Base-by-base conservation (phyloP, 2,797 vertebrate species). In the Enteromius fasciolatus region DNA sequence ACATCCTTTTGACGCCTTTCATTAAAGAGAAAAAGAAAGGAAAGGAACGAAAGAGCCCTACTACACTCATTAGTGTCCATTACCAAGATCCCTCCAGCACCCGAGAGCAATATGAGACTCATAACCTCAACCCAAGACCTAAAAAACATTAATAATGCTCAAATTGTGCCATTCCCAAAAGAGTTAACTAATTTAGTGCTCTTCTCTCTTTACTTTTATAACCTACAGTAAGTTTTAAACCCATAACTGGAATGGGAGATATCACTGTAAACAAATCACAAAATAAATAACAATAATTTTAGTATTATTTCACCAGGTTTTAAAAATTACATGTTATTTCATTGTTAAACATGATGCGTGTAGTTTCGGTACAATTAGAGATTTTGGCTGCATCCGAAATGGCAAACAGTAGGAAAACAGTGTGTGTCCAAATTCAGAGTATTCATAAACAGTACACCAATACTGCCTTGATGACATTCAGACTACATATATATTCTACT, bases 41-140 rank as follows among this genome's bases (percentile, higher is more conserved):
- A 64, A 85, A 72, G 68, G 78, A 81, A 84, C 81, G 41, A 8
- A 78, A 31, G 46, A 80, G 76, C 81, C 50, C 86, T 83, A 81
- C 44, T 86, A 73, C 78, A 84, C 81, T 86, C 83, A 85, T 86
- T 86, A 87, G 70, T 80, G 80, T 85, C 84, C 73, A 77, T 83
- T 88, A 87, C 57, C 78, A 57, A 84, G 76, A 54, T 83, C 80
- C 50, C 64, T 67, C 69, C 72, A 76, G 78, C 46, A 70, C 75
- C 50, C 28, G 8, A 46, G 39, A 41, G 14, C 41, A 36, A 72
- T 67, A 64, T n/a, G 4, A 80, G 36, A 84, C 76, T 61, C 23
- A 31, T 61, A 81, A 46, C 44, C 66, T 59, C 41, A 85, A 39
- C 54, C 41, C 17, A 61, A 77, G 31, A 41, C 23, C 41, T 75